phyloP scores from a whole-genome alignment of 2,888 invertebrate genomes.

The Mythimna impura region DNA sequence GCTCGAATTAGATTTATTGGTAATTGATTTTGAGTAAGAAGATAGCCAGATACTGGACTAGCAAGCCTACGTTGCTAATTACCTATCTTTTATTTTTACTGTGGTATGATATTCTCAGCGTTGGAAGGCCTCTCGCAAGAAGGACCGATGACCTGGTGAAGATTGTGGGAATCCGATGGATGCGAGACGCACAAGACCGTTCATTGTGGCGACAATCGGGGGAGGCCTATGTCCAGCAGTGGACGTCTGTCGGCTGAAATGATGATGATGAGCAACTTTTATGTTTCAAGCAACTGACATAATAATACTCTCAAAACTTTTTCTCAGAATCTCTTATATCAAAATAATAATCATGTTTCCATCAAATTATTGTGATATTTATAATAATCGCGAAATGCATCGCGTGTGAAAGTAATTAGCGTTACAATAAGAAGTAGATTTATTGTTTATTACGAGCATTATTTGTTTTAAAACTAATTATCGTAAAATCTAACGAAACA shows the following conservation, averaged over 20 bases:
- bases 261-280: too few species aligned
- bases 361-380: constrained; percentile 28
- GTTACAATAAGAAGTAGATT: neutral
- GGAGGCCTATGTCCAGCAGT: too few species aligned
- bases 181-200: too few species aligned
- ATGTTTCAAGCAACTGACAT: neutral
- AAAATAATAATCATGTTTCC: constrained; percentile 17
- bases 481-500: constrained; percentile 16
- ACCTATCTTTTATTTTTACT: too few species aligned
- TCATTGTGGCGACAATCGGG: rapidly evolving
- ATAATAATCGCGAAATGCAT: constrained; percentile 41
- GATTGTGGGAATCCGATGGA: too few species aligned
- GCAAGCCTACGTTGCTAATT: neutral
- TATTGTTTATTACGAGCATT: constrained; percentile 2
- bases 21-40: constrained; percentile 11
- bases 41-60: neutral
- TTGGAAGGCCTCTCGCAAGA: too few species aligned
- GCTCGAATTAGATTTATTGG: constrained; percentile 8
- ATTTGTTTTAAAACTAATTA: constrained; percentile 29
- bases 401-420: constrained; percentile 48
- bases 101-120: too few species aligned
- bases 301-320: neutral
- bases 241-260: too few species aligned
- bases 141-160: too few species aligned
- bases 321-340: constrained; percentile 15